Evolutionary conservation across 2,888 invertebrate genomes (phyloP).

Genomic region (Marasmarcha lunaedactyla): DNA sequence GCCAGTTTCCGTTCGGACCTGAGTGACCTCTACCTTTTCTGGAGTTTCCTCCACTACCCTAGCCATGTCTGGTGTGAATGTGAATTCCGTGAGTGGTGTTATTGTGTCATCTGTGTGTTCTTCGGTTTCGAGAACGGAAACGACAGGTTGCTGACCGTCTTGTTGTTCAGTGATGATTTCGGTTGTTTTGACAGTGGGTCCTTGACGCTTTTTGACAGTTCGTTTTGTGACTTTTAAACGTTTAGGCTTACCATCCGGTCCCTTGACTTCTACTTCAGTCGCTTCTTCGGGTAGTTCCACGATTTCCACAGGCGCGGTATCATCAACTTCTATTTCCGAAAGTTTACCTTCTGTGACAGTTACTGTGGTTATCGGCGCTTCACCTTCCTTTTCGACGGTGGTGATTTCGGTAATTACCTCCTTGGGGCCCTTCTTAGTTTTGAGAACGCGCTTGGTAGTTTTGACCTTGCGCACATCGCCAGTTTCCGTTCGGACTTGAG

Average conservation of each 20-base stretch:
- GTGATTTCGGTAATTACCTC: conserved; percentile 55
- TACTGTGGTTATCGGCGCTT: conserved; percentile 33
- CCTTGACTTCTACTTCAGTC: conserved; percentile 12
- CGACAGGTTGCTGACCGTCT: conserved; percentile 44
- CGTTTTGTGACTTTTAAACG: conserved; percentile 21
- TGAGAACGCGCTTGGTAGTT: conserved; percentile 40
- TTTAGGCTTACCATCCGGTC: conserved; percentile 16
- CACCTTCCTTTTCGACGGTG: conserved; percentile 44
- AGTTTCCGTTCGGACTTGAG: conserved; percentile 15
- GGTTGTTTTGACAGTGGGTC: conserved; percentile 25
- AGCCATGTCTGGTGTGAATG: conserved; percentile 16
- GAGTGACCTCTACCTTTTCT: conserved; percentile 32
- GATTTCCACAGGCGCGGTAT: conserved; percentile 12
- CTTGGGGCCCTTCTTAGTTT: conserved; percentile 43
- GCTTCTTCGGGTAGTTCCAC: conserved; percentile 18
- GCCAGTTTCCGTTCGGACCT: conserved; percentile 37
- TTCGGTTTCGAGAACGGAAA: conserved; percentile 35
- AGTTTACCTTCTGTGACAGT: conserved; percentile 28
- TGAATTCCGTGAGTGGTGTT: conserved; percentile 11
- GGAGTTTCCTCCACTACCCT: conserved; percentile 31
- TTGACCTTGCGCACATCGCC: conserved; percentile 19
- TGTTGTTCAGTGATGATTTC: conserved; percentile 38
- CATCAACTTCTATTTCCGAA: conserved; percentile 14
- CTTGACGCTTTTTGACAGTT: conserved; percentile 40
- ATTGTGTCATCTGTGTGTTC: conserved; percentile 21